Evolutionary conservation across 2,888 invertebrate species (phyloP).

Genomic region (Dinocampus coccinellae): DNA sequence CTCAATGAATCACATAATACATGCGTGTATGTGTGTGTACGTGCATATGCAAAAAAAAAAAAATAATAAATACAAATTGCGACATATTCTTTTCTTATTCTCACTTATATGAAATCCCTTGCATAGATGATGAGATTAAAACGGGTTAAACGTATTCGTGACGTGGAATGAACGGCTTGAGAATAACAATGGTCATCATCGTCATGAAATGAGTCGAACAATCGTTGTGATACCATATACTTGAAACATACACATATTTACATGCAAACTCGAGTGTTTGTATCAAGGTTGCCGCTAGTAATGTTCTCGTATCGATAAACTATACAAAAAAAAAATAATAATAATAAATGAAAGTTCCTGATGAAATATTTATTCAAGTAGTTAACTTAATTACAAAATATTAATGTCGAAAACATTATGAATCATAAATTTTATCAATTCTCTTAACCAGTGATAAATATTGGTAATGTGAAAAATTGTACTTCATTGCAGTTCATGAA

Average conservation of each 20-base stretch:
- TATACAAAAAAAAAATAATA: not conserved
- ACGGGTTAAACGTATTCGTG: constrained; percentile 55
- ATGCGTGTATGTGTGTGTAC: too few species aligned
- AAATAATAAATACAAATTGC: not conserved
- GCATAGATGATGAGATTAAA: constrained; percentile 44
- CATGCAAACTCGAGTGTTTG: not conserved
- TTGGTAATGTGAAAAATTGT: not conserved
- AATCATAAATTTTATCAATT: not conserved
- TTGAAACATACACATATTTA: not conserved
- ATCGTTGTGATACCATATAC: not conserved
- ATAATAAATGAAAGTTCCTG: not conserved
- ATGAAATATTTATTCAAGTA: not conserved
- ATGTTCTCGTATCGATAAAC: not conserved
- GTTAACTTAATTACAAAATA: not conserved
- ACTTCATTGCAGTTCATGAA: not conserved
- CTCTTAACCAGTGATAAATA: not conserved
- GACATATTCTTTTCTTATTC: not conserved
- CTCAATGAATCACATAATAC: too few species aligned
- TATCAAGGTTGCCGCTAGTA: constrained; percentile 20
- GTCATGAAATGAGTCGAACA: constrained; percentile 6
- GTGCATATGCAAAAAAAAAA: not conserved
- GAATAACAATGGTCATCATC: constrained; percentile 37
- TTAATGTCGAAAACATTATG: not conserved
- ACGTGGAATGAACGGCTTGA: constrained; percentile 38
- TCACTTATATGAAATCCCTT: not conserved